Percentiles rank a stretch among this genome's conserved stretches.
phyloP scores from a whole-genome alignment of 1,140 invertebrate genomes.

The Drosophila subobscura region DNA sequence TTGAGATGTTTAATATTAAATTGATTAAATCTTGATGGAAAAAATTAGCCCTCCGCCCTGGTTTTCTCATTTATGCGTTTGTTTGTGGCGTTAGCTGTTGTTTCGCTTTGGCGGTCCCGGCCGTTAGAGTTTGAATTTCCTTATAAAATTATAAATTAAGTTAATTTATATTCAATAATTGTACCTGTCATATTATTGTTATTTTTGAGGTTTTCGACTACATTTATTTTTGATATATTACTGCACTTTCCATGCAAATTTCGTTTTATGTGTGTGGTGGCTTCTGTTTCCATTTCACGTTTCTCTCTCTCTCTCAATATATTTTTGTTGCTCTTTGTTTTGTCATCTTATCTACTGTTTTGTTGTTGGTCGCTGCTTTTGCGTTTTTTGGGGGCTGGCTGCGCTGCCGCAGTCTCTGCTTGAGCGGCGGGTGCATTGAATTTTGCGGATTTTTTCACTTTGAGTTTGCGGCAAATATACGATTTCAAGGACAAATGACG shows the following conservation, averaged over 20 bases:
- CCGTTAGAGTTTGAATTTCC: constrained; percentile 5
- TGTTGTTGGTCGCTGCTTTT: constrained; percentile 23
- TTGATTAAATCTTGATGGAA: too few species aligned
- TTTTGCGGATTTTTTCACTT: constrained; percentile 68
- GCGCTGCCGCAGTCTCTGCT: constrained; percentile 19
- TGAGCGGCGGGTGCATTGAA: constrained; percentile 67
- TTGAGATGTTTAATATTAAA: too few species aligned
- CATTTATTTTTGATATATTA: background rate
- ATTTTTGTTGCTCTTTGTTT: constrained; percentile 21
- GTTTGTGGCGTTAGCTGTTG: background rate
- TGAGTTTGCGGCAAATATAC: constrained; percentile 70
- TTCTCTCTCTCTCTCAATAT: constrained; percentile 7
- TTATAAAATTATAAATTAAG: background rate
- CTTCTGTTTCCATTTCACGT: constrained; percentile 19
- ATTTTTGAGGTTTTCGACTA: background rate
- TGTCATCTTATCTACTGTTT: constrained; percentile 39
- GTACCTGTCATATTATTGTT: background rate
- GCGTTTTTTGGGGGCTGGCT: constrained; percentile 21
- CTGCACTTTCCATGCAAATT: constrained; percentile 15
- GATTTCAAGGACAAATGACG: constrained; percentile 82
- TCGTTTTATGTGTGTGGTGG: background rate
- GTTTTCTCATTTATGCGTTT: too few species aligned
- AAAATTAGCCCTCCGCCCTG: background rate
- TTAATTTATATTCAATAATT: constrained; percentile 4
- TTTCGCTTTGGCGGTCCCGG: constrained; percentile 11